A percentile compares a stretch with the other conserved stretches of the same genome.
Conservation (phyloP, 2,888 invertebrate genomes). For the Phragmatobia fuliginosa region DNA sequence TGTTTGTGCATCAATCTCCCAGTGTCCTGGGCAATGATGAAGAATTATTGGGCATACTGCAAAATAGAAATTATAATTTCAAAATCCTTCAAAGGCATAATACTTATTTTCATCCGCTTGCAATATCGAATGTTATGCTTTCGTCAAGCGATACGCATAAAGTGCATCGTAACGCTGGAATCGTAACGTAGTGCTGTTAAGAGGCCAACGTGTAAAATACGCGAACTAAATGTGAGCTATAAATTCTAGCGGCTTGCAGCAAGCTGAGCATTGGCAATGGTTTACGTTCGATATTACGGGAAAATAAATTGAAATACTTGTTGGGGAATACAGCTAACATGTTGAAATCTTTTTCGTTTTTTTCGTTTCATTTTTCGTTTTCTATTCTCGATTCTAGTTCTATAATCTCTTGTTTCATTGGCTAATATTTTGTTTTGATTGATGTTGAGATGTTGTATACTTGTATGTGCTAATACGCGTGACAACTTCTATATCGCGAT, state of each 20-base stretch:
- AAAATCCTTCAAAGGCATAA: neutral
- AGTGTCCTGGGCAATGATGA: too few relatives aligned
- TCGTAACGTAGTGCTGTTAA: slow-evolving; percentile 72
- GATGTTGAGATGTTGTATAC: too few relatives aligned
- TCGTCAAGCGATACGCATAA: slow-evolving; percentile 44
- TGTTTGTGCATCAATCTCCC: too few relatives aligned
- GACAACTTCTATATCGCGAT: too few relatives aligned
- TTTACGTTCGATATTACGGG: slow-evolving; percentile 51
- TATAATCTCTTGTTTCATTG: too few relatives aligned
- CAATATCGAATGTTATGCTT: neutral
- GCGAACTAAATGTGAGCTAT: slow-evolving; percentile 75
- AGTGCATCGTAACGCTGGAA: slow-evolving; percentile 49
- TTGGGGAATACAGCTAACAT: neutral
- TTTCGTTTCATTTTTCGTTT: too few relatives aligned
- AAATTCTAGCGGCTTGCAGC: slow-evolving; percentile 69
- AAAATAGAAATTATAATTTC: neutral
- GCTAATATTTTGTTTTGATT: too few relatives aligned
- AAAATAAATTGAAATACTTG: slow-evolving; percentile 15
- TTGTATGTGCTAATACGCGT: too few relatives aligned
- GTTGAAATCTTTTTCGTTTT: neutral
- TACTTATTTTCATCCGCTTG: neutral
- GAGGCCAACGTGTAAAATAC: slow-evolving; percentile 76
- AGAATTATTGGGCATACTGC: too few relatives aligned
- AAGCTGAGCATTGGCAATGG: slow-evolving; percentile 72
- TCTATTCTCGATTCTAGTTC: too few relatives aligned